Percentiles rank a stretch among this genome's conserved stretches.
Conservation (phyloP, 2,888 invertebrate species). For the Loripinus fragilis region DNA sequence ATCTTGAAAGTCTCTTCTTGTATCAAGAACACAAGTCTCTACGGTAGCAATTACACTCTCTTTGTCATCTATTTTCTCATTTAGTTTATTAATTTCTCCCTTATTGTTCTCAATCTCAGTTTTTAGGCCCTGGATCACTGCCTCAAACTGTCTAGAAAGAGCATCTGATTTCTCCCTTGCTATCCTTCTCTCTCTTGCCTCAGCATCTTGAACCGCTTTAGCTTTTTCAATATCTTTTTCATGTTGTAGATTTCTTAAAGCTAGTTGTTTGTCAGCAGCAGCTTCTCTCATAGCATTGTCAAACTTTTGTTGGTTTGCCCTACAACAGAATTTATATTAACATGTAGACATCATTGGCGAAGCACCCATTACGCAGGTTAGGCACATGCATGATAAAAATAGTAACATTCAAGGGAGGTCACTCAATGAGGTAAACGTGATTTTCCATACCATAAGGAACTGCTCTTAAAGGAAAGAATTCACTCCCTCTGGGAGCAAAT, state of each 20-base stretch:
- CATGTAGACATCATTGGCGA: not conserved
- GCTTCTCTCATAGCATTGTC: conserved; percentile 58
- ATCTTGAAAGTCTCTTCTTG: conserved; percentile 70
- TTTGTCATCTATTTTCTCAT: conserved; percentile 52
- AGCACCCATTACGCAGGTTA: too few species aligned
- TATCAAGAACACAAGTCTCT: conserved; percentile 65
- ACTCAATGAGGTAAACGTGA: too few species aligned
- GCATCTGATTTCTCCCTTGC: conserved; percentile 62
- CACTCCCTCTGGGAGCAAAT: too few species aligned
- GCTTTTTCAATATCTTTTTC: conserved; percentile 65
- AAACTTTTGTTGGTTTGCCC: conserved; percentile 62
- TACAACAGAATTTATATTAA: conserved; percentile 38
- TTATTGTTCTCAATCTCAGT: conserved; percentile 51
- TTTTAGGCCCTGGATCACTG: conserved; percentile 58
- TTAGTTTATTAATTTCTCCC: conserved; percentile 49
- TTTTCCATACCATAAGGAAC: too few species aligned
- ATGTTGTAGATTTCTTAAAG: conserved; percentile 56
- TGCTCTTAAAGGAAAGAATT: too few species aligned
- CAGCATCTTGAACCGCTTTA: conserved; percentile 65
- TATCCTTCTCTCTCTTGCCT: conserved; percentile 62
- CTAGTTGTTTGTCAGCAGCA: conserved; percentile 62
- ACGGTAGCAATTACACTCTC: conserved; percentile 61
- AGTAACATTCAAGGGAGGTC: not conserved
- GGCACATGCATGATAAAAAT: conserved; percentile 1
- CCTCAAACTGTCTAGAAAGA: conserved; percentile 60